Conservation (phyloP, 2,888 invertebrate genomes). For the Cerastis rubricosa region DNA sequence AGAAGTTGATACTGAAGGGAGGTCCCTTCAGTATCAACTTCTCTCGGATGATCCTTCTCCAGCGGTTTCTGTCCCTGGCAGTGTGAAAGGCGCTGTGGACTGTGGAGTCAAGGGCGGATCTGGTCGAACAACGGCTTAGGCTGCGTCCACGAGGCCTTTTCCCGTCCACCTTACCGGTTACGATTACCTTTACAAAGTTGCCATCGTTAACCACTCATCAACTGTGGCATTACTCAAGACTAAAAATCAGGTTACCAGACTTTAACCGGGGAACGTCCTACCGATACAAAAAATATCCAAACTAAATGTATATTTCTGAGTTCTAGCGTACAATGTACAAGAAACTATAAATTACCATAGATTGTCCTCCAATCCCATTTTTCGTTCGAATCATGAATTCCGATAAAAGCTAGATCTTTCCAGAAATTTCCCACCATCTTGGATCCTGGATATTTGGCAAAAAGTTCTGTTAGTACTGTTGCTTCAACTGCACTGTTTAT, state of each 20-base stretch:
- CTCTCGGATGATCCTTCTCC: too few species aligned
- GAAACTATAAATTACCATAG: constrained; percentile 63
- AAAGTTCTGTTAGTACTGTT: constrained; percentile 65
- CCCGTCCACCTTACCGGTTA: too few species aligned
- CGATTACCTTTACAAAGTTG: too few species aligned
- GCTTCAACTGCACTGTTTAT: constrained; percentile 75
- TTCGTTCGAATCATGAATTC: constrained; percentile 72
- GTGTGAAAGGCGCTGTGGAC: too few species aligned
- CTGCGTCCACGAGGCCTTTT: too few species aligned
- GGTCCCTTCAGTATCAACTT: too few species aligned
- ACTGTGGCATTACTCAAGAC: neutral
- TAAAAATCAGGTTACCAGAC: neutral
- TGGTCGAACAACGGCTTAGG: too few species aligned
- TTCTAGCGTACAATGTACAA: neutral
- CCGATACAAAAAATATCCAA: too few species aligned
- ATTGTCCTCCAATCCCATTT: constrained; percentile 73
- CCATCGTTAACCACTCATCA: too few species aligned
- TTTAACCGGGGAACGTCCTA: neutral
- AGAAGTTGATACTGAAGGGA: too few species aligned
- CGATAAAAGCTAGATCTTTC: constrained; percentile 68
- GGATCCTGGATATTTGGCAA: constrained; percentile 61
- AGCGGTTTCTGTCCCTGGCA: too few species aligned
- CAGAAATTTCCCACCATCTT: constrained; percentile 57
- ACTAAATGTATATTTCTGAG: neutral
- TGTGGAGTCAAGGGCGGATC: too few species aligned